phyloP scores from a whole-genome alignment of 2,797 vertebrate species.

The Poecilia gillii region DNA sequence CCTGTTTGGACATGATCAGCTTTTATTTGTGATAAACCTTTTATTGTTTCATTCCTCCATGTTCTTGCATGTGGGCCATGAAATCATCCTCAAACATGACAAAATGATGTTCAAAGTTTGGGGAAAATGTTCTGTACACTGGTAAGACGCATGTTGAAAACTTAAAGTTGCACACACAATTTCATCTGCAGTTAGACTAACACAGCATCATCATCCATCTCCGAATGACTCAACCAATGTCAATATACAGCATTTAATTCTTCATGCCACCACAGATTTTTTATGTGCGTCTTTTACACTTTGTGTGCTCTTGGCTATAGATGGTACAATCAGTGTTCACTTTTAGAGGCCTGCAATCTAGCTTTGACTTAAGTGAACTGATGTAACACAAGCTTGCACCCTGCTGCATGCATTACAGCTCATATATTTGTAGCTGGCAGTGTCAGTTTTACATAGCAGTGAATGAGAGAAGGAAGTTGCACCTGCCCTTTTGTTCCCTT shows the following conservation, averaged over 20 bases:
- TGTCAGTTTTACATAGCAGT: constrained; percentile 75
- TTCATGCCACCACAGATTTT: constrained; percentile 2
- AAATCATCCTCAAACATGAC: neutral
- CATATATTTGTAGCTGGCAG: constrained; percentile 62
- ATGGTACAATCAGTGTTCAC: neutral
- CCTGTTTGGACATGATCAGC: too few species aligned
- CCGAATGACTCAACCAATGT: neutral
- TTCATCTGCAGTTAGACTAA: neutral
- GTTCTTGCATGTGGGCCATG: neutral
- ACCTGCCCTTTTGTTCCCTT: constrained; percentile 92
- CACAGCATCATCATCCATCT: neutral
- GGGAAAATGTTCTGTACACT: neutral
- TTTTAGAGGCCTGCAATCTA: constrained; percentile 4
- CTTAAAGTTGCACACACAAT: neutral
- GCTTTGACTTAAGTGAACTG: constrained; percentile 32
- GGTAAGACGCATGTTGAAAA: neutral
- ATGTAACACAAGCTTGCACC: constrained; percentile 49
- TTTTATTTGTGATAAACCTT: too few species aligned
- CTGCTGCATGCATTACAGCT: constrained; percentile 53
- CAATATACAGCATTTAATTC: neutral
- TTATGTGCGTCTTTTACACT: neutral
- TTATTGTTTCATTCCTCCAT: too few species aligned
- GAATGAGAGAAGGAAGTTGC: constrained; percentile 88
- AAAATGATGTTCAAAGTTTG: neutral
- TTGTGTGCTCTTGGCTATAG: constrained; percentile 9